phyloP scores from a whole-genome alignment of 2,888 invertebrate species.

The Tortrix viridana region DNA sequence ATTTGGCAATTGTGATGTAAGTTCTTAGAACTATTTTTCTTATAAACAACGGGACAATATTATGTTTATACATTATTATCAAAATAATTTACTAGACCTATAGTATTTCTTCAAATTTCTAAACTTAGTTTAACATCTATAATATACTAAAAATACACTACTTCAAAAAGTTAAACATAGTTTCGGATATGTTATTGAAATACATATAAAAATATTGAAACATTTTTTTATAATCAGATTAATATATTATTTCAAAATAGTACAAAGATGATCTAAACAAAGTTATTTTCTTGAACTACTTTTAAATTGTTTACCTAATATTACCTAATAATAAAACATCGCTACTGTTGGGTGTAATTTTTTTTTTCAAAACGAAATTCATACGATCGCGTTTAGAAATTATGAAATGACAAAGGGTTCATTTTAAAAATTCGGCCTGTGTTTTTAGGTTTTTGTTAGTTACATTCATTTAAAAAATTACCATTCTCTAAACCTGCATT shows the following conservation, averaged over 20 bases:
- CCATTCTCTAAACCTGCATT: no score
- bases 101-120: constrained; percentile 14
- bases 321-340: no score
- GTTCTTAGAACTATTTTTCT: constrained; percentile 26
- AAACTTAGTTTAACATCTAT: not conserved
- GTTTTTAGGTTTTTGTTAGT: no score
- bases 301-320: no score
- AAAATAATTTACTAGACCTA: constrained; percentile 36
- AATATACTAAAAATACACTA: not conserved
- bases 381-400: no score
- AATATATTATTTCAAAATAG: not conserved
- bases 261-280: not conserved
- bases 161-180: not conserved
- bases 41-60: constrained; percentile 26
- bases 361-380: no score
- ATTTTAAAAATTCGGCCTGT: no score
- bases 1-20: constrained; percentile 27
- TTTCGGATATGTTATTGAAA: constrained; percentile 17
- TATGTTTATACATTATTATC: constrained; percentile 25
- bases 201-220: constrained; percentile 25
- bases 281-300: no score
- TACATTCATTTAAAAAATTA: no score
- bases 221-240: not conserved
- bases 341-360: no score
- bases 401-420: no score